Conservation (phyloP, 2,888 invertebrate species). For the Drosophila cracens region DNA sequence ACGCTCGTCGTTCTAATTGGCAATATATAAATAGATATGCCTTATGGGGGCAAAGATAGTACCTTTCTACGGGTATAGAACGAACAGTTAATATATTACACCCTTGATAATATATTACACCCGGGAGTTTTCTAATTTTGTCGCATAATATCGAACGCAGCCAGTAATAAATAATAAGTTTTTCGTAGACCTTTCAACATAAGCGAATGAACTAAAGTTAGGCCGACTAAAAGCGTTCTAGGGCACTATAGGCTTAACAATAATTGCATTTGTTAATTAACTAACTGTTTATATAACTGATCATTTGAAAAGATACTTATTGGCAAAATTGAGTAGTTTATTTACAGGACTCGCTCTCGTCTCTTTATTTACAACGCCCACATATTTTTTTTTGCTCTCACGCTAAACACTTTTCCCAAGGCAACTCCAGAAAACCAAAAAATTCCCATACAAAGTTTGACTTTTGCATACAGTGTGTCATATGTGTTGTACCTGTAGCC, state of each 20-base stretch:
- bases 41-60: background rate
- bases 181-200: background rate
- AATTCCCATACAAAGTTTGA: conserved; percentile 72
- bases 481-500: conserved; percentile 40
- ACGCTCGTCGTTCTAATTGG: background rate
- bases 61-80: background rate
- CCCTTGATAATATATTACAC: conserved; percentile 1
- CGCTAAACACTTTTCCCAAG: conserved; percentile 63
- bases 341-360: background rate
- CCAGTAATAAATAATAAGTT: background rate
- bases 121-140: background rate
- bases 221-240: background rate
- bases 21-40: background rate
- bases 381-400: conserved; percentile 16
- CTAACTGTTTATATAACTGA: background rate
- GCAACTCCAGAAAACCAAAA: conserved; percentile 23
- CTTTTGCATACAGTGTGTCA: conserved; percentile 69
- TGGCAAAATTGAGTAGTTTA: background rate
- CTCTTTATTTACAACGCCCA: conserved; percentile 15
- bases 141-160: background rate
- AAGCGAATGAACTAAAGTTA: background rate
- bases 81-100: background rate
- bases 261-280: background rate
- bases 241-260: background rate
- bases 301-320: background rate